Evolutionary conservation across 2,888 invertebrate genomes (phyloP).

Genomic region (Heliconius aoede): DNA sequence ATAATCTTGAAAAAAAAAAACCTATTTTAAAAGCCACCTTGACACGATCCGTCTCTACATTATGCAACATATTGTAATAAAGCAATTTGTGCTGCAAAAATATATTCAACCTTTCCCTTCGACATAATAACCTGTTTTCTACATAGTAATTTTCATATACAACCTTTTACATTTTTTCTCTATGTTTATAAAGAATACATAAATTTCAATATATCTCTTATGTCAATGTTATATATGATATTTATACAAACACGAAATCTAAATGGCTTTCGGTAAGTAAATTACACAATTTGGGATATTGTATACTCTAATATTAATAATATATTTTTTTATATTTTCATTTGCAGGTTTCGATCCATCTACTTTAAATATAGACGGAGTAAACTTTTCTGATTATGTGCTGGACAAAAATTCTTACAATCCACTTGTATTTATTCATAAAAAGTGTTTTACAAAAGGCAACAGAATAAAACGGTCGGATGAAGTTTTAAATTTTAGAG

Average conservation of each 20-base stretch:
- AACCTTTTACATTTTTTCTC: constrained; percentile 6
- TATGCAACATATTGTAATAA: not conserved
- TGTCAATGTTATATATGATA: constrained; percentile 11
- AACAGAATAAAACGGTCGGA: not conserved
- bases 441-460: constrained; percentile 55
- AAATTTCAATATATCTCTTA: not conserved
- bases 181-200: constrained; percentile 7
- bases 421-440: constrained; percentile 70
- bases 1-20: not conserved
- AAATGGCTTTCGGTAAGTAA: constrained; percentile 30
- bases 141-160: constrained; percentile 1
- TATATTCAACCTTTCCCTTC: not conserved
- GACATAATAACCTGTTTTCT: not conserved
- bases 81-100: not conserved
- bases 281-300: not conserved
- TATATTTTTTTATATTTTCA: not conserved
- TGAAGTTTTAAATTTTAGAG: constrained; percentile 37
- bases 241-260: constrained; percentile 1
- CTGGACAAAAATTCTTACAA: constrained; percentile 59
- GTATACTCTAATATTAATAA: not conserved
- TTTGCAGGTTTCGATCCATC: constrained; percentile 31
- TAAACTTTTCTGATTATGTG: constrained; percentile 46
- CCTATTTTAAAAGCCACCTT: not conserved
- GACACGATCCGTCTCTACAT: not conserved
- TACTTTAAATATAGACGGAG: constrained; percentile 30